Evolutionary conservation across 2,113 vertebrate genomes (phyloP), one percentile per base, ranked within the genome.

Genomic region (Aepyceros melampus): DNA sequence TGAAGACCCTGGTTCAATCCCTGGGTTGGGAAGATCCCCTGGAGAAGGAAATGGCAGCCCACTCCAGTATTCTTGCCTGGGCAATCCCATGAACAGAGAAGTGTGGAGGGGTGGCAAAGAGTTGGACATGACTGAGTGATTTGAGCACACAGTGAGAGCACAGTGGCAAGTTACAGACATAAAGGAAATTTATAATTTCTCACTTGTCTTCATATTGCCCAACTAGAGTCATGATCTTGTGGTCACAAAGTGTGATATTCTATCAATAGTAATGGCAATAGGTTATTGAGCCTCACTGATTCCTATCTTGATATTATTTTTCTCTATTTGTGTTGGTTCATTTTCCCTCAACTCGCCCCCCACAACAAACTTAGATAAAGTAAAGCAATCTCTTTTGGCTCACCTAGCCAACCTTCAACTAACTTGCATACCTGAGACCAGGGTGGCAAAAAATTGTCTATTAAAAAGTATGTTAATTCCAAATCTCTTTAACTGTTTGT

Each of bases 401-500:
- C 36, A 89, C 21, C 17, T 83, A 56, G 5, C 10, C 86, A 89
- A 49, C 6, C 53, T 27, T 89, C 58, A 93, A 87, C 83, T 91
- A 97, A 94, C 27, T 14, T 84, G 40, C 33, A 60, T 27, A 86
- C 87, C 83, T 79, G 76, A 97, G 27, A 85, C 29, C 40, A 93
- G 5, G 36, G 3, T 62, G 87, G 23, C 64, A 76, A 60, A 93
- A 89, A 96, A 85, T 89, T 19, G 23, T 7, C 79, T 74, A 79
- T 87, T 89, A 51, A 94, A 87, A 89, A 96, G 7, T n/a, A 58
- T 33, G 7, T 67, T 96, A 78, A 94, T 89, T 33, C 58, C 36
- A 87, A 76, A 79, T 4, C 27, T 87, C 55, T 64, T 95, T 76
- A 53, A 86, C 33, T 49, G n/a, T 84, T 98, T 96, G 43, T 97